Evolutionary conservation across 2,797 vertebrate species (phyloP), one percentile per base, ranked within the genome.

Genomic region (Orestias chungarensis): DNA sequence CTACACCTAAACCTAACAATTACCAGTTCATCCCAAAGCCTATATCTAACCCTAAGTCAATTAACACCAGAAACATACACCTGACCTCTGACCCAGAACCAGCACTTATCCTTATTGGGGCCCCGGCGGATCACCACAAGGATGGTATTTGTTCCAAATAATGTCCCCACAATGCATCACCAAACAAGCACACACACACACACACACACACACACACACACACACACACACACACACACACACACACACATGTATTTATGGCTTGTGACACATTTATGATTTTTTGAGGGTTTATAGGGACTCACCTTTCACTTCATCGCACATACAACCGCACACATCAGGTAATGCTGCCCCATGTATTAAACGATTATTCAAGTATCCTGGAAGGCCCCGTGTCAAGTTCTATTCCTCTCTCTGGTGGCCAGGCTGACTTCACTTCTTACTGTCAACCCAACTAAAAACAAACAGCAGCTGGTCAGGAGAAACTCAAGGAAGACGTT

Each of bases 401-500:
- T 67, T 4, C 42, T 44, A 71, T 65, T 81, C 64, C 76, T 69
- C 66, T 70, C 71, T 49, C 42, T 50, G 47, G 49, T 61, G 50
- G 74, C 73, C 57, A 57, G 49, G 81, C 78, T 84, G 83, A 91
- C 84, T 85, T 71, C 77, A 83, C 80, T 75, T 75, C 74, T 85
- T 66, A 86, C 86, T 83, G 87, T 89, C 87, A 86, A 70, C 75
- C 86, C 66, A 25, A 87, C 68, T 82, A 40, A 88, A 90, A 91
- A 91, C 88, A 91, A 91, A 88, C 88, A 91, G 86, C 87, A 83
- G 85, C 87, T 85, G 90, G 68, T 73, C 68, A 86, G 85, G 74
- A 78, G 86, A 90, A 88, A 87, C 86, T 90, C 68, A 86, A 91
- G 91, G 85, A 92, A 85, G 84, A 79, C 83, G 77, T 91, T 87